phyloP scores from a whole-genome alignment of 2,797 vertebrate genomes.

The Crocodylus rhombifer region DNA sequence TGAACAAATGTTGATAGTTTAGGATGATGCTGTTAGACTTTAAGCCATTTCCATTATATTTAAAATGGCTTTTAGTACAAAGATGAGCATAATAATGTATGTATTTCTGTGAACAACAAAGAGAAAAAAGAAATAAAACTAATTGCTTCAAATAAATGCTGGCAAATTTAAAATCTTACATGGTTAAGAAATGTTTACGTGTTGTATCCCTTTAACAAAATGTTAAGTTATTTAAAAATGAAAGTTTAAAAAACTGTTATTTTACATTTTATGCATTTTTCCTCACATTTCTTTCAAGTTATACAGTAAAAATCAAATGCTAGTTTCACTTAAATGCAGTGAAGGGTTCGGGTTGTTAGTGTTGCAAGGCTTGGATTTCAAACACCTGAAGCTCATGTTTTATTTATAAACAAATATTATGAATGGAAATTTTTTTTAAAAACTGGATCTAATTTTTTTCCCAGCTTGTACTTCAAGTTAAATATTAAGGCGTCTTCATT shows the following conservation, averaged over 20 bases:
- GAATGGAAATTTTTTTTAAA: neutral
- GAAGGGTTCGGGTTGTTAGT: neutral
- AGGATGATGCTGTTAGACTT: neutral
- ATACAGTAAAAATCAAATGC: neutral
- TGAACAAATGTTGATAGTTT: neutral
- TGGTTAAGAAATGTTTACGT: neutral
- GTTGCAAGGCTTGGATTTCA: neutral
- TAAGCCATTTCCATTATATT: neutral
- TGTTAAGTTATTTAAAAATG: neutral
- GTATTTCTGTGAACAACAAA: neutral
- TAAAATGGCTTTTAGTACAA: neutral
- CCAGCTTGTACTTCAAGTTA: fast-evolving
- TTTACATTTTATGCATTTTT: neutral
- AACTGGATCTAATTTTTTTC: neutral
- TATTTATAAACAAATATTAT: neutral
- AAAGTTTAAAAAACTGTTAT: neutral
- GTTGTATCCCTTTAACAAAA: neutral
- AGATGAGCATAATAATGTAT: neutral
- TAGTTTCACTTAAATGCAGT: neutral
- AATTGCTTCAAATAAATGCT: neutral
- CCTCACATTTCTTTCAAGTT: neutral
- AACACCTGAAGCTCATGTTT: neutral
- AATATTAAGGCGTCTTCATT: neutral
- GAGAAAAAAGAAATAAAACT: neutral
- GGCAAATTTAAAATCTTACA: neutral